phyloP scores from a whole-genome alignment of 2,113 vertebrate species.

The Odobenus rosmarus region DNA sequence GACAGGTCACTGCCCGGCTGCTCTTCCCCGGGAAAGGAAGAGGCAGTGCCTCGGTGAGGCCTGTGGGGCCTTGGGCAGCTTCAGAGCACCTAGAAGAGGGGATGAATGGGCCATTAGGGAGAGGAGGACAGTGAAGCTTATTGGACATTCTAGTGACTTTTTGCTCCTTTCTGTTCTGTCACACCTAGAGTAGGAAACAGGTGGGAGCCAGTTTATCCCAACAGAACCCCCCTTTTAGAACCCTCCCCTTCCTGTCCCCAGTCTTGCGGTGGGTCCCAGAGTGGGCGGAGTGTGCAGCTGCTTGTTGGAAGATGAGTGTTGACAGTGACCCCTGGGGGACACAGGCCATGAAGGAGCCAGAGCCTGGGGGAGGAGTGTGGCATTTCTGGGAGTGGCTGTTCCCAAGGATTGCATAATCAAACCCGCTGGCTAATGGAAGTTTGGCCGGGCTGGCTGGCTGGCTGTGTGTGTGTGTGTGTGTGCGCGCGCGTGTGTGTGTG shows the following conservation, averaged over 20 bases:
- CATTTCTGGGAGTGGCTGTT: slow-evolving; percentile 39
- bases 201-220: background rate
- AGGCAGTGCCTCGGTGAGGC: background rate
- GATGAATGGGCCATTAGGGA: background rate
- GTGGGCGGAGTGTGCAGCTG: slow-evolving; percentile 56
- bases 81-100: background rate
- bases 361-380: slow-evolving; percentile 51
- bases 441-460: background rate
- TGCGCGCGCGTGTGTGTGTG: too few relatives aligned
- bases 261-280: background rate
- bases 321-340: slow-evolving; percentile 20
- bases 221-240: background rate
- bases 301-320: slow-evolving; percentile 44
- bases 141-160: background rate
- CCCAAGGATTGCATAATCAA: slow-evolving; percentile 58
- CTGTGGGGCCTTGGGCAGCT: background rate
- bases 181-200: background rate
- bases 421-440: background rate
- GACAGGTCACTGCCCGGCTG: background rate
- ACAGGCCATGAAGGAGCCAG: background rate
- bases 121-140: background rate
- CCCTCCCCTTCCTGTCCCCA: background rate
- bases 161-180: background rate
- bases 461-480: background rate
- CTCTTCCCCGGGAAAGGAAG: background rate